Conservation (phyloP, 1,140 invertebrate species). For the Bacillus rossius region DNA sequence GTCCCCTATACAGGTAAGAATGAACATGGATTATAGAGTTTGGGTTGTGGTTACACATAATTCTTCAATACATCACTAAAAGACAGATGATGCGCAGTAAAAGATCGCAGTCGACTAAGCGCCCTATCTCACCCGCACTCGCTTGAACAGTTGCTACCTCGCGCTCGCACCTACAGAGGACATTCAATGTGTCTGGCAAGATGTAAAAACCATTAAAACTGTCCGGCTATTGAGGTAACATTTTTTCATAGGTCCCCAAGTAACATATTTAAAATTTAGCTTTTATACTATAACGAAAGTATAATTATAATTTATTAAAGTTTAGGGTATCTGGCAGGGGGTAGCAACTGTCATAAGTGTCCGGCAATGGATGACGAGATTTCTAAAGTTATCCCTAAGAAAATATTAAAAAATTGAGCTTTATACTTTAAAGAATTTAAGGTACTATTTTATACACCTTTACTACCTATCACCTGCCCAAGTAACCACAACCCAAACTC, state of each 20-base stretch:
- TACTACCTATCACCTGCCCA: slow-evolving; percentile 10
- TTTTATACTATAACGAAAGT: slow-evolving; percentile 26
- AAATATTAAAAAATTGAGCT: slow-evolving; percentile 12
- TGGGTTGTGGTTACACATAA: slow-evolving; percentile 2
- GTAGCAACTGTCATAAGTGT: slow-evolving; percentile 19
- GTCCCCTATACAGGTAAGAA: slow-evolving; percentile 18
- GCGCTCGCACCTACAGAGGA: neutral
- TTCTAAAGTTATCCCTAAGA: slow-evolving; percentile 17
- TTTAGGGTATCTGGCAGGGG: slow-evolving; percentile 22
- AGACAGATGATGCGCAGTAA: too few relatives aligned
- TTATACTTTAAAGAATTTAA: slow-evolving; percentile 16
- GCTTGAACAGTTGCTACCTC: slow-evolving; percentile 1
- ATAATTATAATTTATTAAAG: slow-evolving; percentile 22
- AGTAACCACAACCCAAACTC: slow-evolving; percentile 9
- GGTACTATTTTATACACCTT: slow-evolving; percentile 18
- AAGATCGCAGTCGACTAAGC: neutral
- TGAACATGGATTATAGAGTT: slow-evolving; percentile 7
- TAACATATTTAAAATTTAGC: slow-evolving; percentile 23
- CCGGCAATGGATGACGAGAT: slow-evolving; percentile 22
- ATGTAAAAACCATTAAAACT: slow-evolving; percentile 22
- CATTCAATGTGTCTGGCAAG: slow-evolving; percentile 21
- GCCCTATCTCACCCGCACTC: slow-evolving; percentile 19
- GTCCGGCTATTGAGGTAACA: slow-evolving; percentile 22
- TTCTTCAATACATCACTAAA: too few relatives aligned
- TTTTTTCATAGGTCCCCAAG: slow-evolving; percentile 14